phyloP scores from a whole-genome alignment of 2,888 invertebrate species.

The Clistopyga incitator region DNA sequence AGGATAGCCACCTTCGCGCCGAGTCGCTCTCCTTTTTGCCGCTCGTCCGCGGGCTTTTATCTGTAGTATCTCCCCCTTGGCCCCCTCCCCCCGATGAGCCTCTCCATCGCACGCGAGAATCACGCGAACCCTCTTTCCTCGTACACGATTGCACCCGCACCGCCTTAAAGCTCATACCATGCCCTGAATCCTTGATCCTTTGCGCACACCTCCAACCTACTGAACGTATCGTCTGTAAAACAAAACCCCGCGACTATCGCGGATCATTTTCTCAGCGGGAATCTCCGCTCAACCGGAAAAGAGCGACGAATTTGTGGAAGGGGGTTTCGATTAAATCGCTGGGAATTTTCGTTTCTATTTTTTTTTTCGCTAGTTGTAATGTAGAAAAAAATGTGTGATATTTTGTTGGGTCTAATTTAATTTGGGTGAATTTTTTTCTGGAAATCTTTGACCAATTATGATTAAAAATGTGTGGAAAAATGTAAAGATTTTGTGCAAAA shows the following conservation, averaged over 20 bases:
- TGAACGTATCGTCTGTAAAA: conserved; percentile 11
- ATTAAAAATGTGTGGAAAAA: too few relatives aligned
- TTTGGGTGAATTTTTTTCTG: too few relatives aligned
- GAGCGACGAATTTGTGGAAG: too few relatives aligned
- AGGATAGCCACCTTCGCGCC: conserved; percentile 72
- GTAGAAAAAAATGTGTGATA: too few relatives aligned
- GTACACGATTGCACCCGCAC: not conserved
- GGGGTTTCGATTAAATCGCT: too few relatives aligned
- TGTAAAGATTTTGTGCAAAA: too few relatives aligned
- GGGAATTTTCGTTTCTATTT: too few relatives aligned
- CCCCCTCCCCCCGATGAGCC: conserved; percentile 4
- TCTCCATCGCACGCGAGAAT: conserved; percentile 41
- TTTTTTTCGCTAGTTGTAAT: too few relatives aligned
- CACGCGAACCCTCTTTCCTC: not conserved
- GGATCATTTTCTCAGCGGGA: not conserved
- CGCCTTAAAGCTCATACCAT: not conserved
- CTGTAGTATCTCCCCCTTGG: not conserved
- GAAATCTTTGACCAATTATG: too few relatives aligned
- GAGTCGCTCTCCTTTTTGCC: conserved; percentile 60
- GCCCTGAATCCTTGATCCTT: conserved; percentile 5
- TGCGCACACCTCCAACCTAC: not conserved
- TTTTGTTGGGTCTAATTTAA: too few relatives aligned
- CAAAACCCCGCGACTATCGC: not conserved
- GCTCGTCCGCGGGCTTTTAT: conserved; percentile 44
- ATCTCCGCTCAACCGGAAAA: not conserved